Conservation (phyloP, 2,113 vertebrate genomes). For the Zosterops japonicus region DNA sequence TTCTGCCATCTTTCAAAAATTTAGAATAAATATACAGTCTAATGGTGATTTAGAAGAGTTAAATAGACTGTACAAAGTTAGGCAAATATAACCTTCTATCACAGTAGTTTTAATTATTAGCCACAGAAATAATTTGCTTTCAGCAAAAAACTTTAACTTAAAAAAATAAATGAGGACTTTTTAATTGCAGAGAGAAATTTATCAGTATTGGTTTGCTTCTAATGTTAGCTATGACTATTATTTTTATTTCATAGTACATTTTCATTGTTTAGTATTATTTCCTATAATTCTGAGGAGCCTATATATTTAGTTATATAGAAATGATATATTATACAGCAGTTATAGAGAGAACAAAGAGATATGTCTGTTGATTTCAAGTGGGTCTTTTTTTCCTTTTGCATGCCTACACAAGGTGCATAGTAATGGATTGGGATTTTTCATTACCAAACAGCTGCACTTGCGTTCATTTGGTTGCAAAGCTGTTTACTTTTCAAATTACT, state of each 20-base stretch:
- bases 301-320: background rate
- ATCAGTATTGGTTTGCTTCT: constrained; percentile 3
- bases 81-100: background rate
- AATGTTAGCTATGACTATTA: constrained; percentile 4
- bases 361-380: background rate
- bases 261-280: background rate
- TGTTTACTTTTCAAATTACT: constrained; percentile 63
- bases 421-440: constrained; percentile 17
- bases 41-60: background rate
- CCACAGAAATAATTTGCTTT: constrained; percentile 39
- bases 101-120: constrained; percentile 34
- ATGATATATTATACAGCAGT: background rate
- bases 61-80: background rate
- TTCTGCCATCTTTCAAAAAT: background rate
- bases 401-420: background rate
- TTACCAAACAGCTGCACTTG: constrained; percentile 59
- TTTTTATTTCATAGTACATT: background rate
- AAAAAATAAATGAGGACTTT: constrained; percentile 58
- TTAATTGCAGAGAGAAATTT: constrained; percentile 41
- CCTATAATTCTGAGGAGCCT: background rate
- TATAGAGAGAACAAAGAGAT: background rate
- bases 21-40: background rate
- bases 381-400: background rate
- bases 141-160: constrained; percentile 52
- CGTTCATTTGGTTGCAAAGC: constrained; percentile 55